These are phyloP conservation scores for Xylophagus ater DNA, from an alignment of 2,888 invertebrate genomes.

Conservation along the genomic window DNA sequence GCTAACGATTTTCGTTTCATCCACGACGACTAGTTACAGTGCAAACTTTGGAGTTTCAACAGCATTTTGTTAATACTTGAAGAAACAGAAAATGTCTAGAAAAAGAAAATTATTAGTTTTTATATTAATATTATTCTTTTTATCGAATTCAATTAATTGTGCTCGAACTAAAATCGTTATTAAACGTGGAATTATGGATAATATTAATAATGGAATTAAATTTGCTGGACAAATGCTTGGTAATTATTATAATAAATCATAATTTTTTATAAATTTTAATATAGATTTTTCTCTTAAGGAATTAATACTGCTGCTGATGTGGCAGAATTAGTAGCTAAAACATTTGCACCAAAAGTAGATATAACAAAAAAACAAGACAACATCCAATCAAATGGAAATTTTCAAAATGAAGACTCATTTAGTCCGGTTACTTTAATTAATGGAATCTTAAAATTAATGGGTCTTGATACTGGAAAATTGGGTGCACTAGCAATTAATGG, in stretches of 20 bases:
- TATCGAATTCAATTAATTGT: too few species aligned
- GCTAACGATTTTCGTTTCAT: too few species aligned
- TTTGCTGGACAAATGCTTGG: slow-evolving; percentile 36
- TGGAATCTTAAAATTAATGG: slow-evolving; percentile 56
- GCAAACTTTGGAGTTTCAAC: too few species aligned
- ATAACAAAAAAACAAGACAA: slow-evolving; percentile 21
- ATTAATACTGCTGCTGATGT: slow-evolving; percentile 46
- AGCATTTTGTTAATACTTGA: too few species aligned
- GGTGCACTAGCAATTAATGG: slow-evolving; percentile 75
- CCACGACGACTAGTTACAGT: too few species aligned
- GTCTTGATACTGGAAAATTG: slow-evolving; percentile 63
- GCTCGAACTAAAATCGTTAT: slow-evolving; percentile 1
- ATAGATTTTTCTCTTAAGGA: slow-evolving; percentile 21
- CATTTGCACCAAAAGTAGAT: slow-evolving; percentile 36
- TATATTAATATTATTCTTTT: too few species aligned
- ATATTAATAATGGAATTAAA: slow-evolving; percentile 33
- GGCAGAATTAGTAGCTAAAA: slow-evolving; percentile 48
- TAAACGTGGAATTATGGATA: slow-evolving; percentile 31
- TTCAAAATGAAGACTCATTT: not conserved
- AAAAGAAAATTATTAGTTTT: too few species aligned
- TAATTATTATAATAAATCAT: slow-evolving; percentile 14
- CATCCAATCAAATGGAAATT: slow-evolving; percentile 15
- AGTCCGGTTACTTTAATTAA: slow-evolving; percentile 21
- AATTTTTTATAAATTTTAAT: not conserved
- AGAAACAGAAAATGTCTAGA: too few species aligned